phyloP scores from a whole-genome alignment of 2,113 vertebrate species.

The Myotis brandtii region DNA sequence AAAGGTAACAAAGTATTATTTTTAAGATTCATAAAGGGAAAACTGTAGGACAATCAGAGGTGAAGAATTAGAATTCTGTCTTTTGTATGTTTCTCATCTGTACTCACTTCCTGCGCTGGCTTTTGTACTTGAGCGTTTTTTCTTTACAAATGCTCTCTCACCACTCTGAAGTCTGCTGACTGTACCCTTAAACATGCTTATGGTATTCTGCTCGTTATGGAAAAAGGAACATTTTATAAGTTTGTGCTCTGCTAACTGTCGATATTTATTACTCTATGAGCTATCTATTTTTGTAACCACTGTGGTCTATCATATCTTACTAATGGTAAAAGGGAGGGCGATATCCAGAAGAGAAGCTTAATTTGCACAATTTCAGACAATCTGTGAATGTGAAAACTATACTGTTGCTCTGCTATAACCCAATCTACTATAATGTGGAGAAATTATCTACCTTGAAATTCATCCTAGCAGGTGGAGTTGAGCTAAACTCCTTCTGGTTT shows the following conservation, averaged over 20 bases:
- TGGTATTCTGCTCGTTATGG: background rate
- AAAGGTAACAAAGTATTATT: constrained; percentile 72
- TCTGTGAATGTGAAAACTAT: constrained; percentile 68
- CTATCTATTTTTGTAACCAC: constrained; percentile 70
- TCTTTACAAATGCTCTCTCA: constrained; percentile 37
- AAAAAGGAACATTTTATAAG: constrained; percentile 62
- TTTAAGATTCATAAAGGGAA: constrained; percentile 82
- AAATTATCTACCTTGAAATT: background rate
- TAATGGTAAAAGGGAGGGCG: background rate
- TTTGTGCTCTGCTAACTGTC: constrained; percentile 55
- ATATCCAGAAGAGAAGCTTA: background rate
- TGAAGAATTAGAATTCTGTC: constrained; percentile 61
- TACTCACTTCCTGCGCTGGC: background rate
- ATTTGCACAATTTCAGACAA: constrained; percentile 40
- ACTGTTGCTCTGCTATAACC: constrained; percentile 51
- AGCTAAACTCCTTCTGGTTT: background rate
- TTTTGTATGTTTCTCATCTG: constrained; percentile 65
- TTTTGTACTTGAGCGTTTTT: constrained; percentile 36
- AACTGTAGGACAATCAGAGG: background rate
- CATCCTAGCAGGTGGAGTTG: background rate
- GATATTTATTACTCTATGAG: constrained; percentile 55
- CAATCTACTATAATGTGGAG: background rate
- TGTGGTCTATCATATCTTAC: constrained; percentile 52
- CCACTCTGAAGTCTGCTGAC: constrained; percentile 36
- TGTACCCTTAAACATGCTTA: constrained; percentile 49